These are phyloP conservation scores for Glandiceps talaboti DNA, from an alignment of 53 echinoderm and acorn worm species.

Conservation along the genomic window DNA sequence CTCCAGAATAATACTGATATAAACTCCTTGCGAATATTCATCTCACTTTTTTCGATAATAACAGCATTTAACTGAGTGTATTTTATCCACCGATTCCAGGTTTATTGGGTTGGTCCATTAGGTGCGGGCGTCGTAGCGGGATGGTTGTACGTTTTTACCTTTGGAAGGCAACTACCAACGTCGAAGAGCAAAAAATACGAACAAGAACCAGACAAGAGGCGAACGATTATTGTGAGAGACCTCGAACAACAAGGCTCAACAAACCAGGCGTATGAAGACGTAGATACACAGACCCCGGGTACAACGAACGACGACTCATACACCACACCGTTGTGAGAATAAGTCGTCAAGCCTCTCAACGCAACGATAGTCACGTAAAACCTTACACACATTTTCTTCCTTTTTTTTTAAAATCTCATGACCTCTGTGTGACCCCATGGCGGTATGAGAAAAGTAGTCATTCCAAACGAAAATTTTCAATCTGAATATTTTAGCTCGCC, in stretches of 20 bases:
- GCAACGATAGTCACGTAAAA: too few relatives aligned
- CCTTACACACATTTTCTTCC: too few relatives aligned
- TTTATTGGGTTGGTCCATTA: conserved; percentile 76
- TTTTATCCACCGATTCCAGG: conserved; percentile 35
- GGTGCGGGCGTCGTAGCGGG: conserved; percentile 49
- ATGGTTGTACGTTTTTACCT: conserved; percentile 85
- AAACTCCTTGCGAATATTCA: too few relatives aligned
- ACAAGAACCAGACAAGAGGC: not conserved
- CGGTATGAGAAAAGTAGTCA: too few relatives aligned
- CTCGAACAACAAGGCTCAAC: not conserved
- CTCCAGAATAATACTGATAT: too few relatives aligned
- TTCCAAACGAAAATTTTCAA: too few relatives aligned
- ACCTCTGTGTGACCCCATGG: too few relatives aligned
- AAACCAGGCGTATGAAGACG: not conserved
- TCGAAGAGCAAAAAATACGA: not conserved
- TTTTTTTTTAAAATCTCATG: too few relatives aligned
- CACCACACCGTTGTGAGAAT: not conserved
- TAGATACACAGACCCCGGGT: not conserved
- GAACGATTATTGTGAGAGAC: not conserved
- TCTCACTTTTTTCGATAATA: too few relatives aligned
- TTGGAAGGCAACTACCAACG: conserved; percentile 4
- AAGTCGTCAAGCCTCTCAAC: too few relatives aligned
- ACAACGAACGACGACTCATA: not conserved
- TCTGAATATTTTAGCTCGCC: too few relatives aligned
- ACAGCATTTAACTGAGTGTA: too few relatives aligned